phyloP scores from a whole-genome alignment of 2,888 invertebrate genomes.

The Pristionchus arcanus region DNA sequence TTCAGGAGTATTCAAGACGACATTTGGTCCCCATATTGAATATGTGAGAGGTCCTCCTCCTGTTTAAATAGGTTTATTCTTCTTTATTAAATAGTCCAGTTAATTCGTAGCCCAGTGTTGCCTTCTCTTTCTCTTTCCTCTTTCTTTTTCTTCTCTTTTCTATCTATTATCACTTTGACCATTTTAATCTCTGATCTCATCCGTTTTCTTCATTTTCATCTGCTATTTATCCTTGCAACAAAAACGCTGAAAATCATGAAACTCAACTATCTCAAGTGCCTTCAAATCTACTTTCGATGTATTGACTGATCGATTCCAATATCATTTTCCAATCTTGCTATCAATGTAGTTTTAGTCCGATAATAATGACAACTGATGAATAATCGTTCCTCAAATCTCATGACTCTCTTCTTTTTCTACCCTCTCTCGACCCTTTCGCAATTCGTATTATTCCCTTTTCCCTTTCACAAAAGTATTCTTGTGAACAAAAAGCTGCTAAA shows the following conservation, averaged over 20 bases:
- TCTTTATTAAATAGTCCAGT: neutral
- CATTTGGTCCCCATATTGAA: slow-evolving; percentile 71
- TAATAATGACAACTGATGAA: slow-evolving; percentile 43
- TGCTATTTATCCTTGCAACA: slow-evolving; percentile 23
- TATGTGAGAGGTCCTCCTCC: slow-evolving; percentile 72
- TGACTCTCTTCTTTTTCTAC: neutral
- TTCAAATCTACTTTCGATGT: slow-evolving; percentile 9
- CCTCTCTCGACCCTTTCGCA: neutral
- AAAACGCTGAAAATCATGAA: slow-evolving; percentile 35
- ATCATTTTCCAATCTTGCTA: slow-evolving; percentile 26
- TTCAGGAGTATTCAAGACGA: slow-evolving; percentile 62
- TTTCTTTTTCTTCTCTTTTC: slow-evolving; percentile 9
- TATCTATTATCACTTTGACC: slow-evolving; percentile 14
- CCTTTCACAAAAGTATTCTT: slow-evolving; percentile 14
- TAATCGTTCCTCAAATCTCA: neutral
- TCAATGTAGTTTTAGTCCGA: slow-evolving; percentile 21
- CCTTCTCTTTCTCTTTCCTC: neutral
- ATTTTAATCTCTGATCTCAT: slow-evolving; percentile 14
- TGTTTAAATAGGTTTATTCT: slow-evolving; percentile 56
- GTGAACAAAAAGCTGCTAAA: slow-evolving; percentile 7
- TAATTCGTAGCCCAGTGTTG: slow-evolving; percentile 32
- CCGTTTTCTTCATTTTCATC: neutral
- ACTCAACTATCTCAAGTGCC: slow-evolving; percentile 42
- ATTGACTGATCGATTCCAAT: slow-evolving; percentile 16
- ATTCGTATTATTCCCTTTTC: slow-evolving; percentile 13